Base-by-base conservation (phyloP, 2,113 vertebrate species). In the Lepus timidus region DNA sequence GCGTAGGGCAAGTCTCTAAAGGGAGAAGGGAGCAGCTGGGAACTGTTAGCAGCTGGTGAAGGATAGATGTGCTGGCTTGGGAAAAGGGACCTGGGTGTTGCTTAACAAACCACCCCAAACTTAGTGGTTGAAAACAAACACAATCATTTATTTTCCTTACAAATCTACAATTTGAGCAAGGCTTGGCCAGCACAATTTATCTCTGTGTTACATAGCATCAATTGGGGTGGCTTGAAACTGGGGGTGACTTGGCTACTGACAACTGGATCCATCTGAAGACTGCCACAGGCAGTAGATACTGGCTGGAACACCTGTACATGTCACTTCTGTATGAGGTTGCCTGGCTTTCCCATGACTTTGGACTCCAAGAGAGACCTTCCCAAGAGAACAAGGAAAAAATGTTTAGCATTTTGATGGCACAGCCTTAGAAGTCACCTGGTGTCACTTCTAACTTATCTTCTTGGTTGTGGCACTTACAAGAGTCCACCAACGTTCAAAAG, bases 41-140 rank as follows among this genome's bases (percentile, higher is more conserved):
- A 11, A 16, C 16, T 70, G 4, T 88, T 22, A 62, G 49, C 22
- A 33, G 19, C 55, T 8, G n/a, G 13, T 44, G 75, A 25, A 31
- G 10, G 23, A 64, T 3, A 8, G 16, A 17, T 27, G 25, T 6
- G 1, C 11, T 0, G 3, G 1, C 6, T 65, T 1, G 0, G 23
- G 36, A 23, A 65, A 36, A 73, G 29, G 17, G 2, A 79, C 27
- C 61, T 13, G 1, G 29, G n/a, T 67, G n/a, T 31, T 74, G 7
- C 8, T 12, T 62, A 25, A 55, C 1, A 64, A 88, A 52, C 25
- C 51, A 73, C 31, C 14, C 49, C 62, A 76, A 78, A 31, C 20
- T 61, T 29, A 81, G 25, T 22, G 4, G 9, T 20, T 25, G 31
- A 74, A 62, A 93, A 33, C 49, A 88, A 52, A 22, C 33, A 22